A percentile compares a stretch with the other conserved stretches of the same genome.
Conservation (phyloP, 1,140 invertebrate species). For the Drosophila navojoa region DNA sequence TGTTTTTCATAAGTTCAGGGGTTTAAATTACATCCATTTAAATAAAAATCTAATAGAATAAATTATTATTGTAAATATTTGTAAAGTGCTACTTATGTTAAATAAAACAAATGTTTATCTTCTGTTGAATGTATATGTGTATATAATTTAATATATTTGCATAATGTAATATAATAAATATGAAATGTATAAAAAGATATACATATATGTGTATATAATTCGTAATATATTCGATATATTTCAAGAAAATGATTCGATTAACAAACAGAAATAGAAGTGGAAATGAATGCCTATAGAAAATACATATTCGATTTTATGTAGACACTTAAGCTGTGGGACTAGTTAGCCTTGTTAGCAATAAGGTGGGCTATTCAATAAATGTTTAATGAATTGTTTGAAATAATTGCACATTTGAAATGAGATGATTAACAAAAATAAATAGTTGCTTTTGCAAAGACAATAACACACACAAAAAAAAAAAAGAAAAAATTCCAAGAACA, state of each 20-base stretch:
- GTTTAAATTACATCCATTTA: no score
- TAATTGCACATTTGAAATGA: slow-evolving; percentile 27
- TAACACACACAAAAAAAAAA: slow-evolving; percentile 8
- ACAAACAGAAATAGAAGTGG: neutral
- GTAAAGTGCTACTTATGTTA: no score
- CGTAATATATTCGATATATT: neutral
- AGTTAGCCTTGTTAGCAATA: slow-evolving; percentile 23
- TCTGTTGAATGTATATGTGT: neutral
- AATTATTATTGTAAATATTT: no score
- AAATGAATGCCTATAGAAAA: slow-evolving; percentile 2
- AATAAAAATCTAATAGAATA: no score
- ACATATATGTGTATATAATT: no score
- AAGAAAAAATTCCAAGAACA: slow-evolving; percentile 11
- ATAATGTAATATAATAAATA: no score
- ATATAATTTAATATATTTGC: no score
- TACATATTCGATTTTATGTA: neutral
- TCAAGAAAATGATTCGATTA: neutral
- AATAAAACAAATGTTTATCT: no score
- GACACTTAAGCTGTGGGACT: slow-evolving; percentile 17
- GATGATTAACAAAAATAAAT: slow-evolving; percentile 38
- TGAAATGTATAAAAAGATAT: no score
- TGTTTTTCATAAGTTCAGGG: no score
- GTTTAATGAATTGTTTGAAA: slow-evolving; percentile 2
- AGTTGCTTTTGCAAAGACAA: slow-evolving; percentile 27
- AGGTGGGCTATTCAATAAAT: slow-evolving; percentile 31